Evolutionary conservation across 2,113 vertebrate species (phyloP).

Genomic region (Microtus pennsylvanicus): DNA sequence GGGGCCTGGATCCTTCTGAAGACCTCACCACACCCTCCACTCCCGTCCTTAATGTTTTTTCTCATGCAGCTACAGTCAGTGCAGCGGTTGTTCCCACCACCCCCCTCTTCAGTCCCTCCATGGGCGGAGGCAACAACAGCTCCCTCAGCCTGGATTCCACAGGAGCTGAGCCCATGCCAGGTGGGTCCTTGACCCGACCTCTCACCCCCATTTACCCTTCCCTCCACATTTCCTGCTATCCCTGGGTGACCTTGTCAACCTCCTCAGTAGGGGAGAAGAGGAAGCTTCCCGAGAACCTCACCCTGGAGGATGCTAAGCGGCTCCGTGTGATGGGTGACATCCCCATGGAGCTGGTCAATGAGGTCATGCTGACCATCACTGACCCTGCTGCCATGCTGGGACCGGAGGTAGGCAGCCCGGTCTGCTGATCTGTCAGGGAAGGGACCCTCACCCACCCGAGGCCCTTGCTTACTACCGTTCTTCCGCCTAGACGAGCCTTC

Average conservation of each 20-base stretch:
- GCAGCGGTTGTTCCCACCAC: conserved; percentile 90
- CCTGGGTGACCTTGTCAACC: conserved; percentile 10
- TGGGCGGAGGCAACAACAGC: conserved; percentile 89
- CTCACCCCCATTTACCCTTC: no score
- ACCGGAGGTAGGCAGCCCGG: conserved; percentile 88
- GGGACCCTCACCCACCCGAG: fast-evolving
- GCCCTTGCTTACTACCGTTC: fast-evolving
- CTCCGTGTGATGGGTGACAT: conserved; percentile 99
- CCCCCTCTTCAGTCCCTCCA: conserved; percentile 91
- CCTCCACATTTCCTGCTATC: neutral
- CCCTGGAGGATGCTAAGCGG: conserved; percentile 97
- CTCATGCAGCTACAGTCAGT: conserved; percentile 87
- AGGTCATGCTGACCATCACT: conserved; percentile 99
- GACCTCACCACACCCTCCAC: neutral
- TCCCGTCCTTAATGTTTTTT: neutral
- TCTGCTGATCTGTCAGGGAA: fast-evolving
- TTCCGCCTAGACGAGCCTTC: conserved; percentile 92
- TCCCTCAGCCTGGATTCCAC: conserved; percentile 87
- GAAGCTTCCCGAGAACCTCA: conserved; percentile 95
- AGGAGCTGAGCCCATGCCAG: conserved; percentile 91
- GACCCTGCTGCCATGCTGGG: conserved; percentile 99
- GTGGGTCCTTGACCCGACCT: conserved; percentile 79
- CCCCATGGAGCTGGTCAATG: conserved; percentile 99
- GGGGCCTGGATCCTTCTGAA: neutral
- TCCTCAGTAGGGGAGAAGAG: conserved; percentile 93